Conservation (phyloP, 2,113 vertebrate species). For the Octodon degus region DNA sequence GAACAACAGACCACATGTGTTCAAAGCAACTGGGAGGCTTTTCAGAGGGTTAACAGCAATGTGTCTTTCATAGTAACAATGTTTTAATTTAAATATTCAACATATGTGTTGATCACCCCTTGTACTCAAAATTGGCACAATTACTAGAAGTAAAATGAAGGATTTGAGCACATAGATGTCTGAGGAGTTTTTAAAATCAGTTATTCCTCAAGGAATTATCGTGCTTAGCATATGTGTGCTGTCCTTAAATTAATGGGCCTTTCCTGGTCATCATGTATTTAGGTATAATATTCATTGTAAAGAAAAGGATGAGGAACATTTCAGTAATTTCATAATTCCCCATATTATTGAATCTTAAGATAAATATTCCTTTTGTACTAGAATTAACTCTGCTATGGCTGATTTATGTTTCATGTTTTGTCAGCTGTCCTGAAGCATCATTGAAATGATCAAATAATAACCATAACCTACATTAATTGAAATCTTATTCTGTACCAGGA, state of each 20-base stretch:
- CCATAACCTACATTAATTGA: neutral
- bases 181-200: neutral
- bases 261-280: neutral
- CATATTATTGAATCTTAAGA: neutral
- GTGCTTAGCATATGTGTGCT: neutral
- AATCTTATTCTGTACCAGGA: neutral
- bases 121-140: neutral
- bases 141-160: constrained; percentile 13
- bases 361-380: constrained; percentile 12
- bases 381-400: neutral
- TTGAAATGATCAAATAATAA: constrained; percentile 33
- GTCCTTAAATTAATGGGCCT: neutral
- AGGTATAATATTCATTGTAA: constrained; percentile 11
- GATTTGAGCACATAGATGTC: neutral
- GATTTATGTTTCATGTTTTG: constrained; percentile 3
- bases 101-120: neutral
- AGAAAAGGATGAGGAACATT: neutral
- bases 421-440: neutral
- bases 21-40: neutral
- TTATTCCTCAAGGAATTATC: constrained; percentile 3
- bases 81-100: neutral
- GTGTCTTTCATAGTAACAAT: neutral
- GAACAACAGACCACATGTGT: neutral
- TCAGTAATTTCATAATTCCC: neutral
- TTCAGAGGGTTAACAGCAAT: neutral